Base-by-base conservation (phyloP, 1,140 invertebrate species). In the Geopemphigus sp. region DNA sequence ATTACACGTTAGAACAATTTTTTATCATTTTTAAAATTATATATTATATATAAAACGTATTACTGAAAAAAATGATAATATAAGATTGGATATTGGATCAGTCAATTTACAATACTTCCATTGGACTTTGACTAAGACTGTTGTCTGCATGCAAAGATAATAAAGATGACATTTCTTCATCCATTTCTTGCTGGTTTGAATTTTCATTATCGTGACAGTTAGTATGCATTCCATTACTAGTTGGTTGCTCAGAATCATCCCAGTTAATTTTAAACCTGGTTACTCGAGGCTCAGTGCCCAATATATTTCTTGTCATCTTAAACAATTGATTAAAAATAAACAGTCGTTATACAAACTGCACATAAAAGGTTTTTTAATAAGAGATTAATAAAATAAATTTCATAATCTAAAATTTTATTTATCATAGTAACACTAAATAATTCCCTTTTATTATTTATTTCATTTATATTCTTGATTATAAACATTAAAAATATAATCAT, bases 251-350 rank as follows among this genome's bases (percentile, higher is more conserved):
- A 5, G 83, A 83, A 81, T 97, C 95, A 83, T 96, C 95, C 97
- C 97, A 98, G 84, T 98, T 97, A 61, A 98, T 98, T 88, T 98
- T 98, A 85, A 98, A 97, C 82, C 95, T 89, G 15, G 97, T 99
- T 0, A 99, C 96, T 84, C 97, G 88, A 6, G 96, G 96, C 87
- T 96, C 94, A 66, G 95, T 94, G 0, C 94, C 95, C 53, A 98
- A 86, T 83, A 99, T 98, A 86, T 98, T 98, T 83, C 96, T 89
- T 53, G 92, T 91, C 11, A 98, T 86, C 89, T 90, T 84, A 53
- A 86, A 84, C 59, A 84, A 80, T 6, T 32, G 17, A 61, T 63
- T 32, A 39, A 3, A 39, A 39, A 39, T 39, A 39, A 39, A 39
- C 8, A 8, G 32, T 39, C 3, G 3, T 4, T 39, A 4, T 8